A percentile compares a stretch with the other conserved stretches of the same genome.
phyloP scores from a whole-genome alignment of 1,140 invertebrate species.

The Neodiprion lecontei region DNA sequence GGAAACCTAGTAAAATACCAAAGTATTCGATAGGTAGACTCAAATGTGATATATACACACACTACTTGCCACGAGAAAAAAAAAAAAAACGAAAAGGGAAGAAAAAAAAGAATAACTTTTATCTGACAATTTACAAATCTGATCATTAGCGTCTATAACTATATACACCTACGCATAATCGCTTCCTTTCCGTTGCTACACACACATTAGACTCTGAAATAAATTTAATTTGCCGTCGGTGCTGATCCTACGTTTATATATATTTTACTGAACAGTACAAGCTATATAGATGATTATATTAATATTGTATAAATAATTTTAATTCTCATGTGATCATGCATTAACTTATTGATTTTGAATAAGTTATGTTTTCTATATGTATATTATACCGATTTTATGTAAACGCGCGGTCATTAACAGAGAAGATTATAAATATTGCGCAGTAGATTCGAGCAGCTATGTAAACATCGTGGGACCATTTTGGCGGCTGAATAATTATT shows the following conservation, averaged over 20 bases:
- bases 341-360: too few species aligned
- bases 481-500: slow-evolving; percentile 10
- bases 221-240: too few species aligned
- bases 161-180: background rate
- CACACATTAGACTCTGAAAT: too few species aligned
- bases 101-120: slow-evolving; percentile 35
- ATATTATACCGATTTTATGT: too few species aligned
- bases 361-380: too few species aligned
- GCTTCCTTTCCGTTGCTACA: too few species aligned
- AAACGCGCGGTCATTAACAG: too few species aligned
- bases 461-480: slow-evolving; percentile 34
- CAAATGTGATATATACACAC: slow-evolving; percentile 28
- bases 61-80: background rate
- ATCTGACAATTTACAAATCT: slow-evolving; percentile 41
- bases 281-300: too few species aligned
- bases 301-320: too few species aligned
- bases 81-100: background rate
- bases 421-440: background rate
- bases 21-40: slow-evolving; percentile 27
- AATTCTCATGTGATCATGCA: too few species aligned
- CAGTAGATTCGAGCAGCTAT: background rate
- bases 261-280: too few species aligned
- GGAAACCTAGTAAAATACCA: background rate
- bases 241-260: too few species aligned
- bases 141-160: background rate